Evolutionary conservation across 2,888 invertebrate species (phyloP), one percentile per base, ranked within the genome.

Genomic region (Rotaria macrura): DNA sequence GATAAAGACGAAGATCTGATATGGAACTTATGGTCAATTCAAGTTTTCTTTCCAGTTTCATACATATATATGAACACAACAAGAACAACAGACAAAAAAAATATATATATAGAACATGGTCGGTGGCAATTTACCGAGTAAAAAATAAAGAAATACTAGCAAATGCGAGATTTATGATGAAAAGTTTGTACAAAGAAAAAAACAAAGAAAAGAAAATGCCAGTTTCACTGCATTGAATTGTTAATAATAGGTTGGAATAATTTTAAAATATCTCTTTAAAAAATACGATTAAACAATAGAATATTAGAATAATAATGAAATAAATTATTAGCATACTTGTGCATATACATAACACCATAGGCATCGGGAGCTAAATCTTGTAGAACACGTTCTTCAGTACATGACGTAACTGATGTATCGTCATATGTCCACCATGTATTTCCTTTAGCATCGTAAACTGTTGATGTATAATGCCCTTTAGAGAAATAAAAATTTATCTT

Each of bases 381-480:
- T 14, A 79, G 25, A 43, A 43, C 79, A 14, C 43, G 40, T 43
- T 79, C 9, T 43, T 79, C 25, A 10, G 79, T 79, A 79, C 79
- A 79, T 25, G 79, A 43, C n/a, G 43, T 43, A 79, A 79, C 79
- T 25, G 79, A 79, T 43, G 79, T 79, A 43, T 79, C 79, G n/a
- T 79, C 79, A 79, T 79, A 79, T 79, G 79, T n/a, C 79, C 79
- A 79, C 79, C 79, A 79, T 43, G n/a, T 43, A 40, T 79, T n/a
- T 6, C 43, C 25, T 79, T 79, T 40, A 43, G 43, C 40, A 79
- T 79, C 79, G n/a, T 79, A 79, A 3, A 79, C 79, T 43, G 79
- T 79, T 2, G 79, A 79, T 43, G 79, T 79, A 79, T 79, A 79
- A 79, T 79, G 79, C 5, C 79, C 79, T 65, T 0, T 14, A 34